Percentiles rank a stretch among this genome's conserved stretches.
phyloP scores from a whole-genome alignment of 2,888 invertebrate genomes.

The Aphelenchoides bicaudatus region DNA sequence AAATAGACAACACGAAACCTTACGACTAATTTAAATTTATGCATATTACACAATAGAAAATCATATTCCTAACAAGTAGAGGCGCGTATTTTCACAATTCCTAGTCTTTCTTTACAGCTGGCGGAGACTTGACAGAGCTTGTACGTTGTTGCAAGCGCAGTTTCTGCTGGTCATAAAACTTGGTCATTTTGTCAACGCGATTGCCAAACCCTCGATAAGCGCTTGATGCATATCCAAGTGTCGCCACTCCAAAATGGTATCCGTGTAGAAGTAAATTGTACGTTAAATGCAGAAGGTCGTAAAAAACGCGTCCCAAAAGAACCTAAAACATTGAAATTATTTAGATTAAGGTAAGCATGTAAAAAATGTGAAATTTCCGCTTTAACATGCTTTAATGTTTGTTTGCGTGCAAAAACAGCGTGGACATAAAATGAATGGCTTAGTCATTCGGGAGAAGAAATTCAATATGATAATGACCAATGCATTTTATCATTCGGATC shows the following conservation, averaged over 20 bases:
- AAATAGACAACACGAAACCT: too few relatives aligned
- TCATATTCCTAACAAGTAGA: slow-evolving; percentile 17
- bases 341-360: background rate
- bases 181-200: slow-evolving; percentile 28
- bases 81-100: slow-evolving; percentile 28
- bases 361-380: too few relatives aligned
- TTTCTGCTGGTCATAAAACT: slow-evolving; percentile 26
- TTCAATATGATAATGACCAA: too few relatives aligned
- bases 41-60: too few relatives aligned
- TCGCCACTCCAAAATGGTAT: slow-evolving; percentile 40
- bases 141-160: slow-evolving; percentile 13
- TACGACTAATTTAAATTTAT: too few relatives aligned
- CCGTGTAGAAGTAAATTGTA: slow-evolving; percentile 47
- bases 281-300: slow-evolving; percentile 47
- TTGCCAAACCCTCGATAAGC: slow-evolving; percentile 42
- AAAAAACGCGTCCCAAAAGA: slow-evolving; percentile 45
- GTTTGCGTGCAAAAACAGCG: too few relatives aligned
- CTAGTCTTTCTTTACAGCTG: slow-evolving; percentile 11
- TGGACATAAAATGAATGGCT: too few relatives aligned
- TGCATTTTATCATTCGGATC: too few relatives aligned
- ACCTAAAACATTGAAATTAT: slow-evolving; percentile 36
- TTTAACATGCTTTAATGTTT: background rate
- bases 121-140: background rate
- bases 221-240: slow-evolving; percentile 34
- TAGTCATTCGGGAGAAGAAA: too few relatives aligned